These are phyloP conservation scores for Neopelma chrysocephalum DNA, from an alignment of 2,797 vertebrate genomes.

Conservation along the genomic window DNA sequence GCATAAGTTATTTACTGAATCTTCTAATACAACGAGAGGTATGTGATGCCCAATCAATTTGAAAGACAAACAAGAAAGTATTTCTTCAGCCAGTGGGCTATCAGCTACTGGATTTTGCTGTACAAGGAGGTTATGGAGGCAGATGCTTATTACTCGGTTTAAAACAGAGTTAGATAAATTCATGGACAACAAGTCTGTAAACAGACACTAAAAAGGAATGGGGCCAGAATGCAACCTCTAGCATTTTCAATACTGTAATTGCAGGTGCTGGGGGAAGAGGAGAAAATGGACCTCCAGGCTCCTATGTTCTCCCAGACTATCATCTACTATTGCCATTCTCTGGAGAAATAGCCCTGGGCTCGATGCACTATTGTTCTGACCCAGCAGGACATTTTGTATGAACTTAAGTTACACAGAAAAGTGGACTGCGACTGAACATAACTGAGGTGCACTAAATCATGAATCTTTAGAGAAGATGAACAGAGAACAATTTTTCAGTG, in stretches of 20 bases:
- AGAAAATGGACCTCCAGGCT: not conserved
- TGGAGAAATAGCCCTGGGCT: not conserved
- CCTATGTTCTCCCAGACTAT: not conserved
- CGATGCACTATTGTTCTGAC: not conserved
- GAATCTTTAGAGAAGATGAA: not conserved
- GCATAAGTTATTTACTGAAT: not conserved
- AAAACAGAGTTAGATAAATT: not conserved
- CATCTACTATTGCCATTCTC: not conserved
- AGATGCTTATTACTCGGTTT: not conserved
- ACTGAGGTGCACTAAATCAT: not conserved
- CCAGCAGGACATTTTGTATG: not conserved
- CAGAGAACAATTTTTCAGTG: not conserved
- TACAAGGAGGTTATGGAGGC: not conserved
- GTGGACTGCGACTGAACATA: not conserved
- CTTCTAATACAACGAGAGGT: not conserved
- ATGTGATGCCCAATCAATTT: not conserved
- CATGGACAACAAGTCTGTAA: not conserved
- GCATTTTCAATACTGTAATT: not conserved
- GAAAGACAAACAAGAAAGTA: not conserved
- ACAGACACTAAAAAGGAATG: not conserved
- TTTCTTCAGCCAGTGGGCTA: not conserved
- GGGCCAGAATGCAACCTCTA: not conserved
- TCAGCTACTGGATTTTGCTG: not conserved
- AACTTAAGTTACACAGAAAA: not conserved
- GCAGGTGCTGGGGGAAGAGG: not conserved